phyloP scores from a whole-genome alignment of 2,797 vertebrate genomes.

The Emys orbicularis region DNA sequence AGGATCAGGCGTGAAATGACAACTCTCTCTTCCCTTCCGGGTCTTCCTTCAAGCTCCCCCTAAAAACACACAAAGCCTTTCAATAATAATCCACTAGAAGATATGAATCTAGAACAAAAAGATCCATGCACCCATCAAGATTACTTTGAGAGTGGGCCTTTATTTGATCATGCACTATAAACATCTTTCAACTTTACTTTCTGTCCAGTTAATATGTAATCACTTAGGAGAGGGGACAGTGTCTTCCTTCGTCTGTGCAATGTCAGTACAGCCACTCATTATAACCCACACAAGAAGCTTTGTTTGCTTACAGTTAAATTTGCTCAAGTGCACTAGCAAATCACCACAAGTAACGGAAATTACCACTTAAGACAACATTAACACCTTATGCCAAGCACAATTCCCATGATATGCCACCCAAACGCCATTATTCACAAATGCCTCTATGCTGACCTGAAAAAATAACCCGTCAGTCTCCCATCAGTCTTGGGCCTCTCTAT shows the following conservation, averaged over 20 bases:
- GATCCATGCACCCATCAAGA: neutral
- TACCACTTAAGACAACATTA: neutral
- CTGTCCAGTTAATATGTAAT: conserved; percentile 1
- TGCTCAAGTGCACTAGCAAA: neutral
- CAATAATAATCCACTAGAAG: neutral
- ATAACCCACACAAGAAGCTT: neutral
- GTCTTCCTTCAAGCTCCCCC: neutral
- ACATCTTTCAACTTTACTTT: conserved; percentile 15
- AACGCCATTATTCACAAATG: accelerated
- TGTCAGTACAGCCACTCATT: conserved; percentile 6
- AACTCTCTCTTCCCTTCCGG: neutral
- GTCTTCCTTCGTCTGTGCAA: neutral
- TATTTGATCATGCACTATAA: conserved; percentile 9
- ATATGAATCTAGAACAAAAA: neutral
- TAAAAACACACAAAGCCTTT: neutral
- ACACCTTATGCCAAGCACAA: neutral
- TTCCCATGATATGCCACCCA: neutral
- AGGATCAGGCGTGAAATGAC: neutral
- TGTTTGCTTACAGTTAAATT: neutral
- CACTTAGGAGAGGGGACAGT: neutral
- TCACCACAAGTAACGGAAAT: conserved; percentile 1
- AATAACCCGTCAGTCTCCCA: neutral
- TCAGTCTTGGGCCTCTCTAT: neutral
- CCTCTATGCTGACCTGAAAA: accelerated
- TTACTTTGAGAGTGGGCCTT: neutral